Conservation (phyloP, 2,888 invertebrate species). For the Lamproptera curius region DNA sequence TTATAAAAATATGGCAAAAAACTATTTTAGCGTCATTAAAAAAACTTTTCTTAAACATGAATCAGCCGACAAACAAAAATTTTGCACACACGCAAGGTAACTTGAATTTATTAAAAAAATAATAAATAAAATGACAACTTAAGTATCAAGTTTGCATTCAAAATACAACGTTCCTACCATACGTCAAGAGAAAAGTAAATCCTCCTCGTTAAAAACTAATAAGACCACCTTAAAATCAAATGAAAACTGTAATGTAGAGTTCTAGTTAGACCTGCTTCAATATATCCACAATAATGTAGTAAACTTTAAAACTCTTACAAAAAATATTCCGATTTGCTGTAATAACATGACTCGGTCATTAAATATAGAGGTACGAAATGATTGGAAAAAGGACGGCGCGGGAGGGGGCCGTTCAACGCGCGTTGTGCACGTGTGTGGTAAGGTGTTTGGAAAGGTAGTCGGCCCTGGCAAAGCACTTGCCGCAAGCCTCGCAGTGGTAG, state of each 20-base stretch:
- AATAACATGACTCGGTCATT: slow-evolving; percentile 52
- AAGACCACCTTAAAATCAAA: slow-evolving; percentile 53
- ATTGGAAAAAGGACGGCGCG: slow-evolving; percentile 51
- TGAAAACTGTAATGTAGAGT: slow-evolving; percentile 49
- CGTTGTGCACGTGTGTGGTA: slow-evolving; percentile 91
- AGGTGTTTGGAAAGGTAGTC: slow-evolving; percentile 95
- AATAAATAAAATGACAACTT: slow-evolving; percentile 14
- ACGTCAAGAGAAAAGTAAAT: slow-evolving; percentile 40
- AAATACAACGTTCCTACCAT: slow-evolving; percentile 25
- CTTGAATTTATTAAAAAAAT: slow-evolving; percentile 6
- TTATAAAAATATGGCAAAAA: slow-evolving; percentile 62
- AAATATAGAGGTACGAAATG: slow-evolving; percentile 44
- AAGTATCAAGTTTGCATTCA: slow-evolving; percentile 12
- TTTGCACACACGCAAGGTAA: slow-evolving; percentile 19
- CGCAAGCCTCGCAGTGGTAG: slow-evolving; percentile 95
- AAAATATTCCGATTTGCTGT: slow-evolving; percentile 73
- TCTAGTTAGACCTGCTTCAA: slow-evolving; percentile 70
- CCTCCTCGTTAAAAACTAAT: slow-evolving; percentile 47
- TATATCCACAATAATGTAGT: slow-evolving; percentile 51
- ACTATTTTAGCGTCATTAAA: slow-evolving; percentile 30
- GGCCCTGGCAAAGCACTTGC: slow-evolving; percentile 93
- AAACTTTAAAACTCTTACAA: slow-evolving; percentile 65
- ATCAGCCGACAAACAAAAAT: slow-evolving; percentile 7
- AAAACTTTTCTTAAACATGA: slow-evolving; percentile 11
- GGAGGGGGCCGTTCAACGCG: slow-evolving; percentile 66